These are phyloP conservation scores for Lucilia cuprina DNA, from an alignment of 1,140 invertebrate species.

Conservation along the genomic window DNA sequence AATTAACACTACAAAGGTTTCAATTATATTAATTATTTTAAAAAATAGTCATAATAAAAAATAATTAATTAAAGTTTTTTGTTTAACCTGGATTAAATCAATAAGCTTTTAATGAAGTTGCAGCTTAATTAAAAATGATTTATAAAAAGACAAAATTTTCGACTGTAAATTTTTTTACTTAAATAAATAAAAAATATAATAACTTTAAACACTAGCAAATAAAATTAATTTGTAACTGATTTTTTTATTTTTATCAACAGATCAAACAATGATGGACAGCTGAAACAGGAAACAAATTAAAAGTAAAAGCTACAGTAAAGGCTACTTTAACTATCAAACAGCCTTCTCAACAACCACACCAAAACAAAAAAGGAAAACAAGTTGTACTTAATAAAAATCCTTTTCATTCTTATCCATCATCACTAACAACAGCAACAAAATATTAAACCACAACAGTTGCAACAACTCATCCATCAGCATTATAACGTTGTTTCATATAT, in stretches of 20 bases:
- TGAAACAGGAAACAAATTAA: neutral
- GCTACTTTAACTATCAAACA: neutral
- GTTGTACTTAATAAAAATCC: neutral
- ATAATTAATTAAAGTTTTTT: neutral
- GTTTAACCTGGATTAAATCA: neutral
- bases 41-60: neutral
- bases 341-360: neutral
- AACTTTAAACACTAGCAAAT: neutral
- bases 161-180: neutral
- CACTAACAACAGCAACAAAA: neutral
- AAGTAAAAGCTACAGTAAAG: neutral
- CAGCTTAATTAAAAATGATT: neutral
- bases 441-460: neutral
- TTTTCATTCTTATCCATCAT: neutral
- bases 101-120: neutral
- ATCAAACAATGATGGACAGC: conserved; percentile 8
- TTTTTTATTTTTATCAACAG: neutral
- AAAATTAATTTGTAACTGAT: neutral
- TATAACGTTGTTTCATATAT: neutral
- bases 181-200: neutral
- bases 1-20: no score
- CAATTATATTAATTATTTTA: no score
- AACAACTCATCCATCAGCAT: conserved; percentile 18
- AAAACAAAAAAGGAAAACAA: neutral
- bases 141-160: neutral